These are phyloP conservation scores for Diadophis punctatus DNA, from an alignment of 2,113 vertebrate species.

Conservation along the genomic window DNA sequence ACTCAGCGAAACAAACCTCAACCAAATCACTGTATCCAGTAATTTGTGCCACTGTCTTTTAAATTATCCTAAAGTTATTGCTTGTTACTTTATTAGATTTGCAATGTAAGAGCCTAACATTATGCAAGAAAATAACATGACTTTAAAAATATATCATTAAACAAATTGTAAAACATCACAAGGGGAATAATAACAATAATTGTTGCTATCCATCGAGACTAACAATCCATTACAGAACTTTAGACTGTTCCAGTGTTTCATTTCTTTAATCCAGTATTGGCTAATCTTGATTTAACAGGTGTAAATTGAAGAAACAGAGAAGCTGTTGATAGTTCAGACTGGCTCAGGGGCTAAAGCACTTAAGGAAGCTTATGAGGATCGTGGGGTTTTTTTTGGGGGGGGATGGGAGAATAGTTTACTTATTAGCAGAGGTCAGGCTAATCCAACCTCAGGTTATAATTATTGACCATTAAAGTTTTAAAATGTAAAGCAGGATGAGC, in stretches of 20 bases:
- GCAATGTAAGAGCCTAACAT: neutral
- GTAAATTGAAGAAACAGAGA: conserved; percentile 61
- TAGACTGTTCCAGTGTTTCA: conserved; percentile 48
- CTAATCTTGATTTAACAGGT: conserved; percentile 65
- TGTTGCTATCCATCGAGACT: conserved; percentile 52
- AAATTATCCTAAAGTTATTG: conserved; percentile 2
- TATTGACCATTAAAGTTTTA: conserved; percentile 33
- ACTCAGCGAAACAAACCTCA: neutral
- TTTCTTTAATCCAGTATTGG: conserved; percentile 60
- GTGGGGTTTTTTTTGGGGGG: neutral
- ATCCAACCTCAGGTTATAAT: conserved; percentile 53
- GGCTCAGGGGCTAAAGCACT: conserved; percentile 59
- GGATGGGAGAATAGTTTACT: conserved; percentile 14
- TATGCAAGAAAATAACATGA: conserved; percentile 1
- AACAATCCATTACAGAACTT: conserved; percentile 39
- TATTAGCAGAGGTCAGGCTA: conserved; percentile 66
- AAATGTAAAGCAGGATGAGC: conserved; percentile 13
- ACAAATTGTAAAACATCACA: neutral
- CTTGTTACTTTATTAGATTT: neutral
- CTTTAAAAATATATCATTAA: neutral
- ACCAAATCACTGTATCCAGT: neutral
- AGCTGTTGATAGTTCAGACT: conserved; percentile 54
- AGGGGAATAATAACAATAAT: neutral
- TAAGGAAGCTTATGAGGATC: conserved; percentile 56
- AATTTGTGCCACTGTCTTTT: neutral